phyloP scores from a whole-genome alignment of 1,140 invertebrate genomes.

The Tetramorium parvispinum region DNA sequence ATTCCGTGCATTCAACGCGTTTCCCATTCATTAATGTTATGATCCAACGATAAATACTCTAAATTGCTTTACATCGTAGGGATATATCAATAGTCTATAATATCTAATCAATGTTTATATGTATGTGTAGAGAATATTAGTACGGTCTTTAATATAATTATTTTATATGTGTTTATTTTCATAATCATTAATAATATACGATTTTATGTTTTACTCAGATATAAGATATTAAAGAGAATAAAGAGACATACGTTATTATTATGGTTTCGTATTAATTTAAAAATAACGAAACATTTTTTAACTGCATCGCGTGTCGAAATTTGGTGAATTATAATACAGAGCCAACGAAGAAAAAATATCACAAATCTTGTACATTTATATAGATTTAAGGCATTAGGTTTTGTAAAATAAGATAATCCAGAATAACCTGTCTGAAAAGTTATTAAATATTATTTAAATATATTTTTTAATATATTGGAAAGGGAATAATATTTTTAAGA shows the following conservation, averaged over 20 bases:
- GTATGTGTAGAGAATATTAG: neutral
- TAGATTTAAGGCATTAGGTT: neutral
- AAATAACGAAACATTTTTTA: neutral
- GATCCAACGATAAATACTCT: conserved; percentile 8
- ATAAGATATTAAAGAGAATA: neutral
- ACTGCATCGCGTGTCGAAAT: neutral
- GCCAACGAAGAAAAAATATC: neutral
- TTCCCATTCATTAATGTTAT: neutral
- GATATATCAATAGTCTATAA: neutral
- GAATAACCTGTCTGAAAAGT: neutral
- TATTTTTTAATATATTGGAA: neutral
- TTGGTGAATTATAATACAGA: neutral
- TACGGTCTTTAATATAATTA: neutral
- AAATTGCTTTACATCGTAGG: neutral
- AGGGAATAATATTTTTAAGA: neutral
- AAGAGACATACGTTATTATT: neutral
- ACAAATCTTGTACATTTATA: neutral
- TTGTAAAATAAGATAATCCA: neutral
- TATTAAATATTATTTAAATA: neutral
- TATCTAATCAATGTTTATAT: neutral
- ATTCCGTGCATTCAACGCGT: neutral
- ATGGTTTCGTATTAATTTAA: neutral
- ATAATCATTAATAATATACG: neutral
- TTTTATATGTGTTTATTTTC: neutral
- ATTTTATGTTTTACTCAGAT: neutral